Conservation (phyloP, 2,113 vertebrate genomes). For the Esox niger region DNA sequence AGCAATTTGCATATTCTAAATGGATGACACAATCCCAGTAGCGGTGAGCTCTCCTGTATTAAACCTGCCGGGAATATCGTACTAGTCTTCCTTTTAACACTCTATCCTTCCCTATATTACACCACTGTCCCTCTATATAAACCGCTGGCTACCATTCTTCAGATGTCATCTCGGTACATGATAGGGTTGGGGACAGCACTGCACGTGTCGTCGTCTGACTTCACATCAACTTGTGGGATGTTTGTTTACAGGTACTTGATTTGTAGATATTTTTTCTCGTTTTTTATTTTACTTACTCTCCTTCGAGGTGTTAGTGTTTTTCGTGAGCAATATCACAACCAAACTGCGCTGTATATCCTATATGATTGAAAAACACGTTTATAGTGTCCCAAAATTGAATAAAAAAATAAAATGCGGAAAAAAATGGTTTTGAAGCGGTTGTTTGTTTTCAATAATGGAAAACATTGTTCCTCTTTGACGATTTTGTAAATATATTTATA, state of each 20-base stretch:
- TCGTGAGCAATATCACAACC: constrained; percentile 18
- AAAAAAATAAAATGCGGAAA: constrained; percentile 14
- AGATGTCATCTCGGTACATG: neutral
- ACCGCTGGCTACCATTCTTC: neutral
- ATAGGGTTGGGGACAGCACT: neutral
- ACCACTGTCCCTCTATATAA: neutral
- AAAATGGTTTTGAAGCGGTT: constrained; percentile 13
- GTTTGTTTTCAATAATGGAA: constrained; percentile 37
- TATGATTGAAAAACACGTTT: neutral
- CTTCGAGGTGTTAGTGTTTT: neutral
- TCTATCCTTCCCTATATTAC: constrained; percentile 6
- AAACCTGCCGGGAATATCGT: constrained; percentile 46
- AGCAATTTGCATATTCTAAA: constrained; percentile 80
- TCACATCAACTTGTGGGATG: constrained; percentile 43
- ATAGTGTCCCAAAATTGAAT: constrained; percentile 24
- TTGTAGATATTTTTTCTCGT: too few relatives aligned
- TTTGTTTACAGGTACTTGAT: constrained; percentile 9
- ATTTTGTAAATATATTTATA: constrained; percentile 79
- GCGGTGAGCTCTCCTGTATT: constrained; percentile 53
- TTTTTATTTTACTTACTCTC: neutral
- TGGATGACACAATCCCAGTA: constrained; percentile 66
- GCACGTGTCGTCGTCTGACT: constrained; percentile 62
- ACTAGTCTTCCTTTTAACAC: constrained; percentile 36
- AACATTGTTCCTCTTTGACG: constrained; percentile 78
- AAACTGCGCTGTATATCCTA: constrained; percentile 1